These are phyloP conservation scores for Morone saxatilis DNA, from an alignment of 2,113 vertebrate species.

Conservation along the genomic window DNA sequence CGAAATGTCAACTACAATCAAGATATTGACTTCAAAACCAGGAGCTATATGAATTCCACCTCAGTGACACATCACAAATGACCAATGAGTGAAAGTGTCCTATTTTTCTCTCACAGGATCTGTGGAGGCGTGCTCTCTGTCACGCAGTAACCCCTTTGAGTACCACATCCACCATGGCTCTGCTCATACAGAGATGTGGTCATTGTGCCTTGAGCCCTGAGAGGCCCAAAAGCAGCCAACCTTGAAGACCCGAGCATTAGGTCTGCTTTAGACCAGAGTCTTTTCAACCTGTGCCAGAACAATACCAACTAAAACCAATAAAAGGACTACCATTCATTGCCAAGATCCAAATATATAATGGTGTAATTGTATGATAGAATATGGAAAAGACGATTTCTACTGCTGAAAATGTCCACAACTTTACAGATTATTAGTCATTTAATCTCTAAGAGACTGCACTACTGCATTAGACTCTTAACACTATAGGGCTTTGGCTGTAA, in stretches of 20 bases:
- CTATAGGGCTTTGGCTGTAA: slow-evolving; percentile 44
- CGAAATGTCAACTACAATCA: slow-evolving; percentile 68
- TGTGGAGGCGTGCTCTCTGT: slow-evolving; percentile 68
- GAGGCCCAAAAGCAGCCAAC: slow-evolving; percentile 75
- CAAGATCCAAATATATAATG: slow-evolving; percentile 40
- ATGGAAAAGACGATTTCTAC: slow-evolving; percentile 1
- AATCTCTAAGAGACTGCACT: no score
- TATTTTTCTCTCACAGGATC: slow-evolving; percentile 64
- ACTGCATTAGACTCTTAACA: slow-evolving; percentile 19
- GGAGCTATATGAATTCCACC: slow-evolving; percentile 59
- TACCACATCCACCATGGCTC: slow-evolving; percentile 59
- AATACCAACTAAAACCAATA: slow-evolving; percentile 59
- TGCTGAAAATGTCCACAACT: slow-evolving; percentile 17
- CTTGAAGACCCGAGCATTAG: slow-evolving; percentile 72
- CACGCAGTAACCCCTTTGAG: slow-evolving; percentile 69
- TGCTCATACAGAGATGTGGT: slow-evolving; percentile 67
- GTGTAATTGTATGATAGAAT: slow-evolving; percentile 40
- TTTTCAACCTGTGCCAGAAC: slow-evolving; percentile 71
- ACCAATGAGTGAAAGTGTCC: slow-evolving; percentile 58
- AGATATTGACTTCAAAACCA: slow-evolving; percentile 58
- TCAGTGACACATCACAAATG: slow-evolving; percentile 63
- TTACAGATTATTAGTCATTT: slow-evolving; percentile 22
- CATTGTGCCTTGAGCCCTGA: slow-evolving; percentile 71
- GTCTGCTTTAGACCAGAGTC: slow-evolving; percentile 63
- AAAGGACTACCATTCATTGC: slow-evolving; percentile 58